These are phyloP conservation scores for Agonopterix alstromeriana DNA, from an alignment of 2,888 invertebrate genomes.

Conservation along the genomic window DNA sequence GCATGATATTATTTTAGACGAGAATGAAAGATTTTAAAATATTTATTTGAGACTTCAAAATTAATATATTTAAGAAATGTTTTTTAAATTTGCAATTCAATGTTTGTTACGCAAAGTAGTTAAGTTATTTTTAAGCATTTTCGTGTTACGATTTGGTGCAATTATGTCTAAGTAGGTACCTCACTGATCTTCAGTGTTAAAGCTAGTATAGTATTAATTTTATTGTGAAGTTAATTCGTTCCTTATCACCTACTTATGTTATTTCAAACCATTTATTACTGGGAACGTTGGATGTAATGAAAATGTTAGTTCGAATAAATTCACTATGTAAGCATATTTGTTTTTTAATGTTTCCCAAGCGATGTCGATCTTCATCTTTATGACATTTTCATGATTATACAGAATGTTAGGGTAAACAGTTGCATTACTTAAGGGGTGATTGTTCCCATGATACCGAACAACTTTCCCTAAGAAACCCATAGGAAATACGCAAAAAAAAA, in stretches of 20 bases:
- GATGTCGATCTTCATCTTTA: no score
- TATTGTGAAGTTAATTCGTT: conserved; percentile 30
- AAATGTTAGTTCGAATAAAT: conserved; percentile 59
- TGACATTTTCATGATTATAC: no score
- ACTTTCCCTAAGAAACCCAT: no score
- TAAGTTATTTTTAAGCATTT: conserved; percentile 52
- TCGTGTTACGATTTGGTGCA: conserved; percentile 58
- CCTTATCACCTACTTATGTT: conserved; percentile 33
- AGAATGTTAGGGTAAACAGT: no score
- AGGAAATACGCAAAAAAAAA: no score
- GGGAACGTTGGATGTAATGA: conserved; percentile 37
- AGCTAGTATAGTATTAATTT: conserved; percentile 11
- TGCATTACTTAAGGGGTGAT: no score
- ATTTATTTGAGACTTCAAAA: conserved; percentile 54
- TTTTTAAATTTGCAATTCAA: conserved; percentile 29
- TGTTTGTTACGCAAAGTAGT: conserved; percentile 32
- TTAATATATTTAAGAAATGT: conserved; percentile 40
- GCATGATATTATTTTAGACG: conserved; percentile 21
- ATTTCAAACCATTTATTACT: conserved; percentile 30
- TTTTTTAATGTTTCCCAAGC: no score
- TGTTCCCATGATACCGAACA: no score
- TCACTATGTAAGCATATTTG: conserved; percentile 12
- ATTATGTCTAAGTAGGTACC: conserved; percentile 42
- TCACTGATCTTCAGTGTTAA: conserved; percentile 41
- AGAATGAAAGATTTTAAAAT: conserved; percentile 23